Evolutionary conservation across 2,888 invertebrate genomes (phyloP), one percentile per base, ranked within the genome.

Genomic region (Eristalis pertinax): DNA sequence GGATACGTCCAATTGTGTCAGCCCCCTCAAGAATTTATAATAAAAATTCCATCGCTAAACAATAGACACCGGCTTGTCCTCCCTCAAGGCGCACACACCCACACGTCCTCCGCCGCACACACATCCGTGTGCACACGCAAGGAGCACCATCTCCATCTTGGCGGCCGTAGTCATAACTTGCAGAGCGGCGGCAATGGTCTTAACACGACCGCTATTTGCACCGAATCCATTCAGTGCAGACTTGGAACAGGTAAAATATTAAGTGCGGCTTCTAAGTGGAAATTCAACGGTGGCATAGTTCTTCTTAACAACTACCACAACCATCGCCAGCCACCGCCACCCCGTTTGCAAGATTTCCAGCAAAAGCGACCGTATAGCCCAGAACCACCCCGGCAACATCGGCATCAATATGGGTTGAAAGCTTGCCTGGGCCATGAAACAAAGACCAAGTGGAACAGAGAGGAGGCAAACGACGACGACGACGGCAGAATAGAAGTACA

Each of bases 1-100:
- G 62, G 58, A 70, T 32, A 32, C 70, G 74, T 68, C 67, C 63
- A 77, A 77, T 56, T 83, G 70, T 75, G 78, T 78, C 75, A 75
- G 32, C 75, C 78, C 69, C 76, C 19, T 22, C 19, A 86, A 67
- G 78, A 86, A 82, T 86, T 82, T 83, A 74, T 82, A 82, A 83
- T 86, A 75, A 86, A 86, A 86, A 86, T 86, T 86, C 86, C 86
- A 82, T 78, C 58, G 82, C 67, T 63, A 86, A 86, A 83, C 86
- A 82, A 83, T 75, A 70, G 50, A 70, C n/a, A 74, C 24, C 32
- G 35, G n/a, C n/a, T 79, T 35, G n/a, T 69, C 72, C 56, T 79
- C 43, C 35, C 24, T 1, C 65, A 64, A 41, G 29, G 64, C 26
- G 26, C 56, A 13, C 26, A 50, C 50, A 50, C 26, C 13, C n/a